Evolutionary conservation across 2,888 invertebrate species (phyloP).

Genomic region (Leucania comma): DNA sequence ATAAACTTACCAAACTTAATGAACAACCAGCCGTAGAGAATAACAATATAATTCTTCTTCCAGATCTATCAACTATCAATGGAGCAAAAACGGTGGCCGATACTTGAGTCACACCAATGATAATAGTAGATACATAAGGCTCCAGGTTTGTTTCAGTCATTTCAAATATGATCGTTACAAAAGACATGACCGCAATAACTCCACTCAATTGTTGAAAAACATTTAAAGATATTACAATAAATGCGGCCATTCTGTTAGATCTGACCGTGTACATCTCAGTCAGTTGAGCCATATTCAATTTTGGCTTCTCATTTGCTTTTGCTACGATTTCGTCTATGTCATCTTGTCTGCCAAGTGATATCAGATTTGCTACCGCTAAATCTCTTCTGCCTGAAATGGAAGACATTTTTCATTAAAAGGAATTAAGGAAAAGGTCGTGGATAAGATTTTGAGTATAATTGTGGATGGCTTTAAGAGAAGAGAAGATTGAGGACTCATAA

Average conservation of each 20-base stretch:
- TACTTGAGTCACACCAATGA: conserved; percentile 73
- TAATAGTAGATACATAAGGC: conserved; percentile 74
- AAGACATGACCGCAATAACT: conserved; percentile 70
- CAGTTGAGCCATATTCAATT: conserved; percentile 60
- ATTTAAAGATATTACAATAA: conserved; percentile 68
- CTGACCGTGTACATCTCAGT: conserved; percentile 69
- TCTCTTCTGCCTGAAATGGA: conserved; percentile 15
- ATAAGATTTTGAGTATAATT: no score
- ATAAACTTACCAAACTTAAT: conserved; percentile 73
- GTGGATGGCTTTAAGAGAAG: no score
- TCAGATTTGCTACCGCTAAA: conserved; percentile 20
- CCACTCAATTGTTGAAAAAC: conserved; percentile 75
- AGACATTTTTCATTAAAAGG: no score
- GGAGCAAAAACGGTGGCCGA: conserved; percentile 70
- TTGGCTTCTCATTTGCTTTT: conserved; percentile 34
- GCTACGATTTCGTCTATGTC: conserved; percentile 38
- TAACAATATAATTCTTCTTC: conserved; percentile 67
- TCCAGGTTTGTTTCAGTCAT: conserved; percentile 71
- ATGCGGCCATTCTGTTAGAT: conserved; percentile 72
- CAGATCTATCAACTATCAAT: conserved; percentile 73
- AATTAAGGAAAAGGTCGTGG: no score
- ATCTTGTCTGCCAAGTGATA: conserved; percentile 33
- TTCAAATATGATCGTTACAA: conserved; percentile 73
- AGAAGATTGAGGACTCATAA: no score
- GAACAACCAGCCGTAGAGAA: conserved; percentile 70